Percentiles rank a stretch among this genome's conserved stretches.
Conservation (phyloP, 2,888 invertebrate genomes). For the Mimumesa dahlbomi region DNA sequence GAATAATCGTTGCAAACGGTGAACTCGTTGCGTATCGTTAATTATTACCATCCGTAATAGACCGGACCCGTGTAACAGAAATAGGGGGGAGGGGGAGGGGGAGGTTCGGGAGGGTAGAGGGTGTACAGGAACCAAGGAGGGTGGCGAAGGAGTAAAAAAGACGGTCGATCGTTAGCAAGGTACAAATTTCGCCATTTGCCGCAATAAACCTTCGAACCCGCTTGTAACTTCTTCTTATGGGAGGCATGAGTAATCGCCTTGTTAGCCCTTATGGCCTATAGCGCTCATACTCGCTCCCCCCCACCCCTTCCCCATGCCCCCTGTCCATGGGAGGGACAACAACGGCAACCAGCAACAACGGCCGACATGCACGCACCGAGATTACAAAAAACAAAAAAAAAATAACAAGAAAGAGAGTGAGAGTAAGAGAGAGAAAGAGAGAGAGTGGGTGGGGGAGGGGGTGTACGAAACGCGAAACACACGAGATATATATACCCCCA, state of each 20-base stretch:
- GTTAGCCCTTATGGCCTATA: constrained; percentile 79
- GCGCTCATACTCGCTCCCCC: constrained; percentile 70
- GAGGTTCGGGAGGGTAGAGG: constrained; percentile 7
- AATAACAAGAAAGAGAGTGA: constrained; percentile 7
- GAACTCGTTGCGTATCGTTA: constrained; percentile 42
- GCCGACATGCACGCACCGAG: constrained; percentile 58
- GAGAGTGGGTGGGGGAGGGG: constrained; percentile 17
- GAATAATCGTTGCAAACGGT: constrained; percentile 4
- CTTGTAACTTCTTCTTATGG: constrained; percentile 79
- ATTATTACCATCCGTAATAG: constrained; percentile 44
- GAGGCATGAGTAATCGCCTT: constrained; percentile 80
- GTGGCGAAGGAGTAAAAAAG: constrained; percentile 59
- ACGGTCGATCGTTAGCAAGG: constrained; percentile 77
- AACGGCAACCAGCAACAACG: constrained; percentile 46
- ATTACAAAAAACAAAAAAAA: constrained; percentile 52
- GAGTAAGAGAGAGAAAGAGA: constrained; percentile 19
- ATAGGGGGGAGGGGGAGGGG: background rate
- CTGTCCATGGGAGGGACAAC: constrained; percentile 59
- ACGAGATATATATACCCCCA: constrained; percentile 72
- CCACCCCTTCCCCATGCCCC: too few relatives aligned
- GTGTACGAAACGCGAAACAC: constrained; percentile 69
- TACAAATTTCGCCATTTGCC: constrained; percentile 80
- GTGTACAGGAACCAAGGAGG: constrained; percentile 1
- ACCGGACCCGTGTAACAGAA: constrained; percentile 28
- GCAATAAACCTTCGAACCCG: constrained; percentile 78